Evolutionary conservation across 2,888 invertebrate species (phyloP).

Genomic region (Sisyra nigra): DNA sequence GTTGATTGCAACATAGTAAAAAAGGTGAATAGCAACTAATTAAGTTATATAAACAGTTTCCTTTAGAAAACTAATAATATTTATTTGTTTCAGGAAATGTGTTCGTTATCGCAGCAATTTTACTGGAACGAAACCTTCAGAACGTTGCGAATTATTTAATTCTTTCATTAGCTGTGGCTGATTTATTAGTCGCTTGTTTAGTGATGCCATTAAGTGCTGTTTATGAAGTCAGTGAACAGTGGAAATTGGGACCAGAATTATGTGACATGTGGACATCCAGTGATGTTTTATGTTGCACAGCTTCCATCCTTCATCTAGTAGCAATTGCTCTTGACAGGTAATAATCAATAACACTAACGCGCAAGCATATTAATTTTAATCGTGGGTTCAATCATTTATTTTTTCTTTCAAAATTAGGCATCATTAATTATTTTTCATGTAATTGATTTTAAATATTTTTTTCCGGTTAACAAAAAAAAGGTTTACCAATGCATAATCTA

Average conservation of each 20-base stretch:
- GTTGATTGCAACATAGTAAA: no score
- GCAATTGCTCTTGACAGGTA: slow-evolving; percentile 71
- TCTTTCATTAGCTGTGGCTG: slow-evolving; percentile 79
- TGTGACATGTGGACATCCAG: slow-evolving; percentile 92
- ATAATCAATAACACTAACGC: no score
- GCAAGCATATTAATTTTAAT: no score
- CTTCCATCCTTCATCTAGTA: slow-evolving; percentile 65
- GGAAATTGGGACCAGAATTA: slow-evolving; percentile 72
- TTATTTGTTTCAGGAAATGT: slow-evolving; percentile 58
- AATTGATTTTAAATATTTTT: no score
- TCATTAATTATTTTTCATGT: no score
- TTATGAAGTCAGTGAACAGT: slow-evolving; percentile 62
- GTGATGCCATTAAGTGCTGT: slow-evolving; percentile 66
- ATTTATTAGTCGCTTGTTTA: slow-evolving; percentile 72
- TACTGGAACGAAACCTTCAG: slow-evolving; percentile 72
- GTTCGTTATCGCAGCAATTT: slow-evolving; percentile 85
- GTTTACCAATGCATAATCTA: no score
- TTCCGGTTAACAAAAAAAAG: no score
- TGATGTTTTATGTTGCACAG: slow-evolving; percentile 82
- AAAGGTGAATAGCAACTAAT: no score
- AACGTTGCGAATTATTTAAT: slow-evolving; percentile 85
- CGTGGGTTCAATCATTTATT: no score
- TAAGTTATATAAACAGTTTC: background rate
- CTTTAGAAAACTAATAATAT: background rate
- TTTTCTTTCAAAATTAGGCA: no score